These are phyloP conservation scores for Phengaris alcon DNA, from an alignment of 2,888 invertebrate species.

Conservation along the genomic window DNA sequence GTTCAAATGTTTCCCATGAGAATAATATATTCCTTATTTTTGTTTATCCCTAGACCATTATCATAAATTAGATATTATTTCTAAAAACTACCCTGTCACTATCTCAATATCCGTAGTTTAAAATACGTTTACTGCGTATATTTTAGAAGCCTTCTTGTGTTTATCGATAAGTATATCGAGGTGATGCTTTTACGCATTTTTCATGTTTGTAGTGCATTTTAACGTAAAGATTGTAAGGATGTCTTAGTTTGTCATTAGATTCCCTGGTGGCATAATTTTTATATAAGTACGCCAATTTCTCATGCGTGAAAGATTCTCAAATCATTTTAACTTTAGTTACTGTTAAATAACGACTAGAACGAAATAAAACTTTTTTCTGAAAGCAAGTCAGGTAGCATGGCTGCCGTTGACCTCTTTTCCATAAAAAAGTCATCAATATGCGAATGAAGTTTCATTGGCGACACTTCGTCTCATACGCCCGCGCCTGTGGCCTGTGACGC, in stretches of 20 bases:
- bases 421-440: slow-evolving; percentile 29
- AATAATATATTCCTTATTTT: neutral
- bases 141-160: slow-evolving; percentile 14
- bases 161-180: neutral
- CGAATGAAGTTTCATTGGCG: slow-evolving; percentile 28
- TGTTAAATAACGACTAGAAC: neutral
- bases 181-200: neutral
- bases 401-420: slow-evolving; percentile 17
- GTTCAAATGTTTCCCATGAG: neutral
- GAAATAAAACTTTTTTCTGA: neutral
- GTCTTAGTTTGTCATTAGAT: neutral
- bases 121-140: neutral
- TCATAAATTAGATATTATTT: neutral
- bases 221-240: neutral
- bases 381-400: slow-evolving; percentile 17
- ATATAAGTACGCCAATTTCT: neutral
- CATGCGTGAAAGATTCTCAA: neutral
- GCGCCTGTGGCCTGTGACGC: slow-evolving; percentile 21
- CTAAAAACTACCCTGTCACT: neutral
- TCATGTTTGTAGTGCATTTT: neutral
- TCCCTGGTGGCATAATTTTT: neutral
- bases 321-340: neutral
- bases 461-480: slow-evolving; percentile 24
- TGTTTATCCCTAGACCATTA: neutral
- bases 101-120: neutral